Evolutionary conservation across 2,113 vertebrate species (phyloP).

Genomic region (Lophochroa leadbeateri): DNA sequence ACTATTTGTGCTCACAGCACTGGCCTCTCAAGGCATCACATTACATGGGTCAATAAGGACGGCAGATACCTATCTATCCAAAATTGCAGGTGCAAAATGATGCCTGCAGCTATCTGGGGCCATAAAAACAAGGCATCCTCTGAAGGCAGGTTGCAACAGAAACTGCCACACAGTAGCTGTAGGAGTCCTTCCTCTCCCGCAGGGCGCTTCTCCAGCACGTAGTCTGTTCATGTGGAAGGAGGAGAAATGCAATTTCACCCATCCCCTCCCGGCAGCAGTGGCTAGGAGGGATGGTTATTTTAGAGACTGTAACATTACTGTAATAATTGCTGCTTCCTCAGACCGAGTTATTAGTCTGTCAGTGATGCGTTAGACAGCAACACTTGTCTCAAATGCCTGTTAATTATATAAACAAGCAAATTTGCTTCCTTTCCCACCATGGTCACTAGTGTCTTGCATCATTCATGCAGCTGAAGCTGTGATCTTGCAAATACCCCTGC

Average conservation of each 20-base stretch:
- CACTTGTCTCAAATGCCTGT: conserved; percentile 20
- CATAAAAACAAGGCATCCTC: conserved; percentile 20
- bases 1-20: not conserved
- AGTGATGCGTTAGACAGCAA: not conserved
- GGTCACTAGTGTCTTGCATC: not conserved
- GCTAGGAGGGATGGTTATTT: not conserved
- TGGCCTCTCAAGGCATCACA: not conserved
- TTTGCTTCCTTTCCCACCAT: not conserved
- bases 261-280: not conserved
- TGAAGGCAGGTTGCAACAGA: not conserved
- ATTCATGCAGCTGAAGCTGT: not conserved
- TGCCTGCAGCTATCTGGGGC: not conserved
- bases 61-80: not conserved
- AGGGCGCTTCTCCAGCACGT: not conserved
- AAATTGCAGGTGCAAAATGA: conserved; percentile 4
- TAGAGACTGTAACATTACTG: not conserved
- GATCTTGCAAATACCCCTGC: not conserved
- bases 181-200: not conserved
- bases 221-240: not conserved
- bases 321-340: not conserved
- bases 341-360: not conserved
- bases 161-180: not conserved
- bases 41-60: not conserved
- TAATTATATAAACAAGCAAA: conserved; percentile 27
- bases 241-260: not conserved